Conservation (phyloP, 2,888 invertebrate species). For the Dicyrtoma fusca region DNA sequence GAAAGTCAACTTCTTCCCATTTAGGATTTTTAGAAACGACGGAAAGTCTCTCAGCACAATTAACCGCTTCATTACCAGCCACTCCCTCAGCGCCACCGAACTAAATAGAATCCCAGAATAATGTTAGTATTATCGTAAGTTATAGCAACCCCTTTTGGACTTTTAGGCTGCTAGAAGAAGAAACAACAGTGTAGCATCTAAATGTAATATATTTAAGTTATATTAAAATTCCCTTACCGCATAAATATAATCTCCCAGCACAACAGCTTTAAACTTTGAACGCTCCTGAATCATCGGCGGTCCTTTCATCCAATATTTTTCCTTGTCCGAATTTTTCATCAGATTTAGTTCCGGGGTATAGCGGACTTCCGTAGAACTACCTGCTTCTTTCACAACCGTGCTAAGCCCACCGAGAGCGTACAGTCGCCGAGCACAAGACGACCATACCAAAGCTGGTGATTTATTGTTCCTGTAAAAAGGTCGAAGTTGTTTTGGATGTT, state of each 20-base stretch:
- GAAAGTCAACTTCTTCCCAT: constrained; percentile 27
- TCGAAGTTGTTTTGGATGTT: constrained; percentile 3
- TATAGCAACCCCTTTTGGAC: too few relatives aligned
- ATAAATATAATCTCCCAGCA: constrained; percentile 21
- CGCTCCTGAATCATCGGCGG: constrained; percentile 16
- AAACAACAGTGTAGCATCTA: too few relatives aligned
- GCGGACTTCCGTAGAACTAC: constrained; percentile 3
- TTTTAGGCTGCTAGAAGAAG: too few relatives aligned
- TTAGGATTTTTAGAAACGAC: background rate
- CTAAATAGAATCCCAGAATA: too few relatives aligned
- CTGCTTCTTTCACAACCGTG: background rate
- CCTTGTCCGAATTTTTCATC: background rate
- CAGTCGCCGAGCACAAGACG: background rate
- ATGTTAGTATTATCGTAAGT: too few relatives aligned
- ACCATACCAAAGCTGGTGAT: constrained; percentile 21
- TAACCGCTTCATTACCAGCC: constrained; percentile 24
- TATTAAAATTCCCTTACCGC: constrained; percentile 11
- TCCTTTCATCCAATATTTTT: constrained; percentile 1
- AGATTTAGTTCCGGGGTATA: background rate
- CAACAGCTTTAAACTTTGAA: constrained; percentile 6
- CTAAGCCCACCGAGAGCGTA: constrained; percentile 23
- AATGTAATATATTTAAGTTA: constrained; percentile 4
- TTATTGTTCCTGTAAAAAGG: constrained; percentile 7
- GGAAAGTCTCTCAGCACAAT: constrained; percentile 7
- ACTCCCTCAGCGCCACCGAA: constrained; percentile 17